phyloP scores from a whole-genome alignment of 2,888 invertebrate species.

The Nebria salina region DNA sequence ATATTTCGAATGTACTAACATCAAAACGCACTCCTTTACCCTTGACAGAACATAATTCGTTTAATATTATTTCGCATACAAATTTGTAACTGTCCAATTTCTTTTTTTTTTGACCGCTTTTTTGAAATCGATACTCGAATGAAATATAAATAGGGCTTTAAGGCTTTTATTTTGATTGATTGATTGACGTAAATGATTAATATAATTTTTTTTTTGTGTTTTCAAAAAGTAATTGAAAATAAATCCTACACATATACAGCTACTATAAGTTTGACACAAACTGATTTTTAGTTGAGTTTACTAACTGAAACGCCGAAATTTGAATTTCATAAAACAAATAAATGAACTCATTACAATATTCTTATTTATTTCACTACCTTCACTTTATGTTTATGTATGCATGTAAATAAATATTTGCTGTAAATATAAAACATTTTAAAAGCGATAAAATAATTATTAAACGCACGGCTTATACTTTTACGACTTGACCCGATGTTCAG shows the following conservation, averaged over 20 bases:
- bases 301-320: neutral
- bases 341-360: neutral
- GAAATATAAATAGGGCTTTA: slow-evolving; percentile 27
- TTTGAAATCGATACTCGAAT: slow-evolving; percentile 34
- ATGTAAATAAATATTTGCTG: neutral
- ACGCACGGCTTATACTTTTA: neutral
- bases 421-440: neutral
- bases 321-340: neutral
- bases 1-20: slow-evolving; percentile 15
- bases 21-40: slow-evolving; percentile 43
- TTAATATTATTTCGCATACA: slow-evolving; percentile 31
- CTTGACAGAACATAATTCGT: slow-evolving; percentile 28
- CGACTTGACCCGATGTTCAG: neutral
- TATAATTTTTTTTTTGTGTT: slow-evolving; percentile 12
- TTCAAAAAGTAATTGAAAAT: slow-evolving; percentile 27
- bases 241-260: slow-evolving; percentile 7
- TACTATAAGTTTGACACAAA: neutral
- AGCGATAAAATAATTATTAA: neutral
- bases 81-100: slow-evolving; percentile 39
- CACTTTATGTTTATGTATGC: neutral
- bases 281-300: neutral
- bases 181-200: slow-evolving; percentile 24
- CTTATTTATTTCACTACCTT: too few species aligned
- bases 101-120: slow-evolving; percentile 11
- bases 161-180: slow-evolving; percentile 20